Conservation (phyloP, 2,888 invertebrate species). For the Cryptus armator region DNA sequence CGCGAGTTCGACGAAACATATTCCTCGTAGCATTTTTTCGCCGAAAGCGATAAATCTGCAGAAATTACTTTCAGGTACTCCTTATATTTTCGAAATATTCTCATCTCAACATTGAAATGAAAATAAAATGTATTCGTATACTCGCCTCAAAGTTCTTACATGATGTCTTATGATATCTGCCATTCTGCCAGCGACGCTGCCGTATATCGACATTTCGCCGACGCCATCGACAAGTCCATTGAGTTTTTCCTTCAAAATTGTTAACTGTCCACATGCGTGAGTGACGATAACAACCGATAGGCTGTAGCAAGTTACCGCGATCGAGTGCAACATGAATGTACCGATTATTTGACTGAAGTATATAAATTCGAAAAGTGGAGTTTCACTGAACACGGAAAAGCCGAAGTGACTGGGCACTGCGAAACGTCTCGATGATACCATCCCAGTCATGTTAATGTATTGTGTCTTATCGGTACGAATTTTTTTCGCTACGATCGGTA, state of each 20-base stretch:
- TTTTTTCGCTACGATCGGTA: slow-evolving; percentile 38
- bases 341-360: slow-evolving; percentile 74
- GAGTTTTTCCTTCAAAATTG: slow-evolving; percentile 74
- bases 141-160: slow-evolving; percentile 72
- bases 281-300: slow-evolving; percentile 76
- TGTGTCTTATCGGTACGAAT: not conserved
- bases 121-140: not conserved
- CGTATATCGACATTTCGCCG: not conserved
- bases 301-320: slow-evolving; percentile 75
- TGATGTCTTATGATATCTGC: slow-evolving; percentile 73
- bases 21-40: slow-evolving; percentile 74
- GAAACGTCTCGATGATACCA: slow-evolving; percentile 54
- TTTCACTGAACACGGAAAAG: slow-evolving; percentile 61
- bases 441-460: slow-evolving; percentile 29
- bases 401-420: slow-evolving; percentile 24
- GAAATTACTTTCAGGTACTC: not conserved
- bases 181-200: slow-evolving; percentile 50
- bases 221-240: slow-evolving; percentile 61
- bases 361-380: slow-evolving; percentile 75
- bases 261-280: slow-evolving; percentile 79
- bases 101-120: too few species aligned
- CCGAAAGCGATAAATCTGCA: slow-evolving; percentile 56
- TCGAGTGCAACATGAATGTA: slow-evolving; percentile 75
- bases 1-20: slow-evolving; percentile 77
- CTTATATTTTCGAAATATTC: not conserved